Percentiles rank a stretch among this genome's conserved stretches.
Conservation (phyloP, 2,113 vertebrate genomes). For the Vulpes lagopus region DNA sequence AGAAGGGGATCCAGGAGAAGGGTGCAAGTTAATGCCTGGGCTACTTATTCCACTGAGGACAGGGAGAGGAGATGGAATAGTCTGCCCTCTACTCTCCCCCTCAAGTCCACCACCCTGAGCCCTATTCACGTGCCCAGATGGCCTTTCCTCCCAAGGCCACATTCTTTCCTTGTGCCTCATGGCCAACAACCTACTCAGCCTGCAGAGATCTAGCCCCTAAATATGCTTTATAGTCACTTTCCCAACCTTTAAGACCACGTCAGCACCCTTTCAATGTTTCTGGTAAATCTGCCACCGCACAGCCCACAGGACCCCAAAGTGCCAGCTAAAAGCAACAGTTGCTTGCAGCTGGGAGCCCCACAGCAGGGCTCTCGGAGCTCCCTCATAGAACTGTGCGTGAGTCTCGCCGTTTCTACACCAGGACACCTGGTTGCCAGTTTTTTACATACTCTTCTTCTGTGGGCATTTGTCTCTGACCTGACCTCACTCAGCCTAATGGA, state of each 20-base stretch:
- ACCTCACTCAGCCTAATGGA: neutral
- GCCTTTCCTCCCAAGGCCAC: neutral
- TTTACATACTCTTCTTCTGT: neutral
- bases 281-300: neutral
- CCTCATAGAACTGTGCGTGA: fast-evolving
- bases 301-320: neutral
- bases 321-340: fast-evolving
- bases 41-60: neutral
- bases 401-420: neutral
- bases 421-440: neutral
- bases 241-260: constrained; percentile 17
- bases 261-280: neutral
- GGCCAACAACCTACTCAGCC: neutral
- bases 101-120: neutral
- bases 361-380: neutral
- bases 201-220: neutral
- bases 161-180: neutral
- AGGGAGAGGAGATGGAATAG: neutral
- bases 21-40: neutral
- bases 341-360: neutral
- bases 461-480: neutral
- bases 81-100: neutral
- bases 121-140: neutral
- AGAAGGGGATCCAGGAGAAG: neutral
- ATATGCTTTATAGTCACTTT: neutral